phyloP scores from a whole-genome alignment of 2,888 invertebrate species.

The Labia minor region DNA sequence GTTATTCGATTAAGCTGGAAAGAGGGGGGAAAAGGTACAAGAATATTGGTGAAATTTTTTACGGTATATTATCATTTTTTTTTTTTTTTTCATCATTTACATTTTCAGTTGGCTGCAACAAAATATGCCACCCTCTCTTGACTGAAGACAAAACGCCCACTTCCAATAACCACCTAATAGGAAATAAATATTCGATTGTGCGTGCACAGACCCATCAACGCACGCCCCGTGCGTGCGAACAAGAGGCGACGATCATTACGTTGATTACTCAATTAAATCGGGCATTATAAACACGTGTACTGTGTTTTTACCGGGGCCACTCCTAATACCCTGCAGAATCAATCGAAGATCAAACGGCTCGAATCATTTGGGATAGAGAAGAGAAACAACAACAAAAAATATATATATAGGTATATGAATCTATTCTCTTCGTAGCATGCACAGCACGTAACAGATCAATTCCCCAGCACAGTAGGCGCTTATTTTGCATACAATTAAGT shows the following conservation, averaged over 20 bases:
- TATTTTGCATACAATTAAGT: no score
- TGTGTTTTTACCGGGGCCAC: not conserved
- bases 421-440: no score
- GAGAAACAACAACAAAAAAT: no score
- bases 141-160: not conserved
- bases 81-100: not conserved
- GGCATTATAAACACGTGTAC: slow-evolving; percentile 3
- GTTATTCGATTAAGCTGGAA: no score
- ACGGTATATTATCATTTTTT: not conserved
- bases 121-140: not conserved
- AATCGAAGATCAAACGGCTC: no score
- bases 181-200: not conserved
- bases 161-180: not conserved
- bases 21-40: no score
- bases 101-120: not conserved
- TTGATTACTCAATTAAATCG: not conserved
- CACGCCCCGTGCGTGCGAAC: not conserved
- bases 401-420: no score
- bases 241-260: not conserved
- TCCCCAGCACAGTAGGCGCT: no score
- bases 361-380: no score
- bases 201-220: no score
- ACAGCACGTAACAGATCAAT: no score
- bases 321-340: not conserved
- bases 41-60: not conserved